Evolutionary conservation across 2,113 vertebrate species (phyloP).

Genomic region (Crotalus viridis): DNA sequence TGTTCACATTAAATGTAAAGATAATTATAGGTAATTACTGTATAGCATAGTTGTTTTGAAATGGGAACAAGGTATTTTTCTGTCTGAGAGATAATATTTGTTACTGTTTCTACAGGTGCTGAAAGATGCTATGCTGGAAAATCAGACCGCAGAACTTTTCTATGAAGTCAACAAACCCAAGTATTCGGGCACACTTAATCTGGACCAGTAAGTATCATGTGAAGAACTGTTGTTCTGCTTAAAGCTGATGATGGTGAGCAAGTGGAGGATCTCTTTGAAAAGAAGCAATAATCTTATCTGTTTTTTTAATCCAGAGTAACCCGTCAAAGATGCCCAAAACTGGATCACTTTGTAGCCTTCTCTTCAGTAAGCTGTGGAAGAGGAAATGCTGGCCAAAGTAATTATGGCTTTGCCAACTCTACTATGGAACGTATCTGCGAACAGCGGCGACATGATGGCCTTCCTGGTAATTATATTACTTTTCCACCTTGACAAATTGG

Average conservation of each 20-base stretch:
- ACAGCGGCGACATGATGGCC: conserved; percentile 76
- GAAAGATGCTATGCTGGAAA: conserved; percentile 92
- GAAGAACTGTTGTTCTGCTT: neutral
- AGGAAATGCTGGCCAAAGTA: conserved; percentile 91
- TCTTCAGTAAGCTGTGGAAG: conserved; percentile 95
- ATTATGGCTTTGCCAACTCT: conserved; percentile 97
- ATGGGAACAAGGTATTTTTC: neutral
- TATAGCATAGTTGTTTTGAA: neutral
- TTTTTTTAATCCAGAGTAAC: conserved; percentile 74
- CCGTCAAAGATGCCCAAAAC: conserved; percentile 82
- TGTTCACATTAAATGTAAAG: neutral
- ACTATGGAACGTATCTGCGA: conserved; percentile 96
- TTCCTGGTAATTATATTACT: conserved; percentile 71
- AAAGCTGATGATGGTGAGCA: neutral
- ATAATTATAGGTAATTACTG: neutral
- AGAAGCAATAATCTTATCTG: conserved; percentile 8
- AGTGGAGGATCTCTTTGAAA: neutral
- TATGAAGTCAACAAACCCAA: conserved; percentile 88
- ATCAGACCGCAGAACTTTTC: conserved; percentile 84
- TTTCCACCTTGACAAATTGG: rapidly evolving
- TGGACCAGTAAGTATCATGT: conserved; percentile 80
- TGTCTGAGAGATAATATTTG: neutral
- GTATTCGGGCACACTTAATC: conserved; percentile 83
- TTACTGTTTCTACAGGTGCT: conserved; percentile 74
- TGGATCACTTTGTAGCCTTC: conserved; percentile 92